Base-by-base conservation (phyloP, 2,888 invertebrate genomes). In the Siphonodentalium dalli region DNA sequence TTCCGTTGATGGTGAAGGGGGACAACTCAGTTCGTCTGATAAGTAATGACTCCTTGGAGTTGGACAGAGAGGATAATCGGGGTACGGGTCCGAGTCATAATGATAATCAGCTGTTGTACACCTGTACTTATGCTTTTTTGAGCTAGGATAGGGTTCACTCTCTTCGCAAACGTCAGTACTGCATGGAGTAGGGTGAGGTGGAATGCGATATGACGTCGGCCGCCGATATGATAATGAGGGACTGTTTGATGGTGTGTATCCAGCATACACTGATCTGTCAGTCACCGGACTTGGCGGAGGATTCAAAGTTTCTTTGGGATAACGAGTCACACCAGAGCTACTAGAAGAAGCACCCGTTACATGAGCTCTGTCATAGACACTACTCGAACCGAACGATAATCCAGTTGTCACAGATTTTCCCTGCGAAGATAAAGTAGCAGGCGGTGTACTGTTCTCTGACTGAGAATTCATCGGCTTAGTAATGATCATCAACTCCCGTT, bases 111-210 rank as follows among this genome's bases (percentile, higher is more conserved):
- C 44, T 40, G 65, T 43, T 6, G 68, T 63, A 54, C 65, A 67
- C 53, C 66, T 70, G 42, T 66, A 62, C 33, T 48, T 52, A 27
- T 59, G 63, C 43, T 63, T 68, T 55, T 63, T 66, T 54, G 67
- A 66, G 45, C 58, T 62, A 33, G 61, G 68, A 56, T 80, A 79
- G 8, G 82, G 78, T 64, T 82, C 82, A 65, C 81, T 82, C 58
- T 83, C 83, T 79, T 93, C 92, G 72, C 93, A 94, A 64, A 94
- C 91, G 68, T 95, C 95, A 29, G 95, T 94, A 65, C 92, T 92
- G 77, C 93, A 95, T 0, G 95, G 95, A 21, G 95, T 95, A 15
- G 78, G 94, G 24, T 94, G 95, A 7, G 94, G 94, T 0, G 92
- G 91, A 79, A 90, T 65, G 53, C 71, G 68, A 43, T 68, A 73